phyloP scores from a whole-genome alignment of 2,888 invertebrate species.

The Dendrolimus houi region DNA sequence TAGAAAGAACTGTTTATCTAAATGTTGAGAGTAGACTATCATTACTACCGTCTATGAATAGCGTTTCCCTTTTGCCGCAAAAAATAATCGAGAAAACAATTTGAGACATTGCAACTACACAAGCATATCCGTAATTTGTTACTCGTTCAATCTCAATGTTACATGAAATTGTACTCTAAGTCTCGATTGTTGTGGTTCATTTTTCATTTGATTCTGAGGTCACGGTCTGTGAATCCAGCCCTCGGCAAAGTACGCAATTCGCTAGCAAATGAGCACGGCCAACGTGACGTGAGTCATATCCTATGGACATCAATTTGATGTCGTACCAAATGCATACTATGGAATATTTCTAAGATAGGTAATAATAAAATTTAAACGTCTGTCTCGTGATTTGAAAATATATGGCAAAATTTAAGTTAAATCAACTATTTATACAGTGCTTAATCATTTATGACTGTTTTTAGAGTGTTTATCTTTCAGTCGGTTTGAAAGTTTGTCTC shows the following conservation, averaged over 20 bases:
- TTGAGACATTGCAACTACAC: background rate
- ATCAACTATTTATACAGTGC: too few relatives aligned
- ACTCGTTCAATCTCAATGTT: background rate
- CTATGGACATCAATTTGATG: constrained; percentile 7
- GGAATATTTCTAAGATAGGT: too few relatives aligned
- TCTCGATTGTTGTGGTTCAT: background rate
- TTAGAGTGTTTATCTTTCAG: too few relatives aligned
- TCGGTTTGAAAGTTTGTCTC: too few relatives aligned
- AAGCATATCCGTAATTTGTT: background rate
- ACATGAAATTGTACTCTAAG: background rate
- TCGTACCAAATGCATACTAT: too few relatives aligned
- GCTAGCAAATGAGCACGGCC: constrained; percentile 16
- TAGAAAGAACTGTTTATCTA: too few relatives aligned
- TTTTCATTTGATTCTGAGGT: background rate
- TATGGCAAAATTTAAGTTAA: too few relatives aligned
- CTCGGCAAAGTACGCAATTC: constrained; percentile 11
- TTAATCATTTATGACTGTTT: too few relatives aligned
- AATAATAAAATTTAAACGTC: too few relatives aligned
- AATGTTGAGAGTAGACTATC: background rate
- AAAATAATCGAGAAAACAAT: background rate
- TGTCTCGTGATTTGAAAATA: too few relatives aligned
- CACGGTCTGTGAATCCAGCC: background rate
- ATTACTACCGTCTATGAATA: background rate
- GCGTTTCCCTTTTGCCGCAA: background rate
- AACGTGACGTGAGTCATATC: constrained; percentile 18